phyloP scores from a whole-genome alignment of 2,888 invertebrate genomes.

The Tetrapedia diversipes region DNA sequence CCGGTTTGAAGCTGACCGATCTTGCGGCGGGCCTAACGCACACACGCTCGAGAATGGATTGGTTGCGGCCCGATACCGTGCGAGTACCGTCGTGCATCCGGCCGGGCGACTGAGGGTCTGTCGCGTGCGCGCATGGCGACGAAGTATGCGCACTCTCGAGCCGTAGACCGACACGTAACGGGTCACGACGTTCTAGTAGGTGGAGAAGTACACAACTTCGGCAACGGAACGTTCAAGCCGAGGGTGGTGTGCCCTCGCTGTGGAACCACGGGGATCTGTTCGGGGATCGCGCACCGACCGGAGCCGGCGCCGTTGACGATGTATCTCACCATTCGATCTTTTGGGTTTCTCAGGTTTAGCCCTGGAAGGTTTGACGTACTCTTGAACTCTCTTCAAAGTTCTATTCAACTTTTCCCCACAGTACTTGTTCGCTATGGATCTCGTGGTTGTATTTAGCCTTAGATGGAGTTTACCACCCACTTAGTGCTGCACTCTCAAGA shows the following conservation, averaged over 20 bases:
- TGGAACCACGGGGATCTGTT: background rate
- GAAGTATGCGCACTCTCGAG: slow-evolving; percentile 75
- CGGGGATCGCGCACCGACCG: slow-evolving; percentile 73
- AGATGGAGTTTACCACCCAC: background rate
- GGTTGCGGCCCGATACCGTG: no score
- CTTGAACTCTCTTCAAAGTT: slow-evolving; percentile 56
- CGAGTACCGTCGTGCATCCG: slow-evolving; percentile 76
- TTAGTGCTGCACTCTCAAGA: background rate
- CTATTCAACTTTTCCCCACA: slow-evolving; percentile 59
- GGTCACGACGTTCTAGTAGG: slow-evolving; percentile 72
- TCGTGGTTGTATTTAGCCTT: background rate
- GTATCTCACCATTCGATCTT: slow-evolving; percentile 83
- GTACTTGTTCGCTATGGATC: slow-evolving; percentile 57
- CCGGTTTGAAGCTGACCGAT: slow-evolving; percentile 50
- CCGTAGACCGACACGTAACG: slow-evolving; percentile 83
- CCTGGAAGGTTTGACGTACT: slow-evolving; percentile 48
- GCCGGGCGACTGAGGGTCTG: slow-evolving; percentile 78
- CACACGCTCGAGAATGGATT: slow-evolving; percentile 73
- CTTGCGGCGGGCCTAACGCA: slow-evolving; percentile 60
- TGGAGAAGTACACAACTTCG: no score
- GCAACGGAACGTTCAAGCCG: slow-evolving; percentile 58
- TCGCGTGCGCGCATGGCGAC: slow-evolving; percentile 57
- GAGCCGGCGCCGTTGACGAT: slow-evolving; percentile 73
- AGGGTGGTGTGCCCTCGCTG: background rate
- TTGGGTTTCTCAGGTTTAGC: slow-evolving; percentile 84